These are phyloP conservation scores for Sepiola atlantica DNA, from an alignment of 2,888 invertebrate species.

Conservation along the genomic window DNA sequence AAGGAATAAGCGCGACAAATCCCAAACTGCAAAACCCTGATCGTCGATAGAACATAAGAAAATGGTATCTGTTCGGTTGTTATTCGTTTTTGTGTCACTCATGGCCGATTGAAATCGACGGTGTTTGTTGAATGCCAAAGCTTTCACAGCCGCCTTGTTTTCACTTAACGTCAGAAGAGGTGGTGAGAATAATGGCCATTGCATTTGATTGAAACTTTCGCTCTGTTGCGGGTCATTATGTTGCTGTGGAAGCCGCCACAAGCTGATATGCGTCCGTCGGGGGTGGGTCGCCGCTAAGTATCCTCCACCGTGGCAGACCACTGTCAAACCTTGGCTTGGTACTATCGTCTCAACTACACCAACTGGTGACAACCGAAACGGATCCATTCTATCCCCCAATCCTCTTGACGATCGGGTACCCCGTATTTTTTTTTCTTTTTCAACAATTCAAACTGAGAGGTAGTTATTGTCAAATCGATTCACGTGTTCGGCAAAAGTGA, in stretches of 20 bases:
- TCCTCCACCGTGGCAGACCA: background rate
- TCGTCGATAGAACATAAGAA: conserved; percentile 21
- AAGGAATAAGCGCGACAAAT: background rate
- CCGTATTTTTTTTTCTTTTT: background rate
- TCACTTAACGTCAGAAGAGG: background rate
- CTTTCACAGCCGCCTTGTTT: background rate
- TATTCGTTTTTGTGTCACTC: background rate
- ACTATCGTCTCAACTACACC: conserved; percentile 2
- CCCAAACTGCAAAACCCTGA: background rate
- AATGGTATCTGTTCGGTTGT: background rate
- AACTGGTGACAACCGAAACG: background rate
- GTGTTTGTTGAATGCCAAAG: background rate
- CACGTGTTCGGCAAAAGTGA: background rate
- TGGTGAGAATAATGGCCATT: background rate
- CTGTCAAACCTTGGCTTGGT: background rate
- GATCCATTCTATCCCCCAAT: background rate
- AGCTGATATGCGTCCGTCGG: background rate
- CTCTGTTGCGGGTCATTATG: background rate
- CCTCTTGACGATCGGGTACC: background rate
- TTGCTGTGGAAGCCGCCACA: background rate
- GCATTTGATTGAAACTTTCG: background rate
- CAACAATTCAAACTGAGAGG: background rate
- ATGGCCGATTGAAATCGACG: background rate
- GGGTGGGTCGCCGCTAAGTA: background rate
- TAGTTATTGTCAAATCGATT: too few relatives aligned